A percentile compares a stretch with the other conserved stretches of the same genome.
These are phyloP conservation scores for Pecten maximus DNA, from an alignment of 2,888 invertebrate genomes.

Conservation along the genomic window DNA sequence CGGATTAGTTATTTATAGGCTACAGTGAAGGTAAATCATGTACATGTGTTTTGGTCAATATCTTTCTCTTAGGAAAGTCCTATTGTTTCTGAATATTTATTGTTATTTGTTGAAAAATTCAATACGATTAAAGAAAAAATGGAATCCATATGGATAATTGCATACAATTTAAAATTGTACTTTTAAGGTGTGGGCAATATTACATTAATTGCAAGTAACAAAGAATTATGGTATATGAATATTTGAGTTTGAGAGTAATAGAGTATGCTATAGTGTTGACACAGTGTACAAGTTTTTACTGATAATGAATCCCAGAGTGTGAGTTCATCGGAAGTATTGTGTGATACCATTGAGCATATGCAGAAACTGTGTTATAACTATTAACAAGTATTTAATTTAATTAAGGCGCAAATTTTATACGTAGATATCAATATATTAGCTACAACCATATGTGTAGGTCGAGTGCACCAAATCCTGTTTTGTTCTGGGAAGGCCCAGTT, in stretches of 20 bases:
- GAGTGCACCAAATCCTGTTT: neutral
- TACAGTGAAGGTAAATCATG: neutral
- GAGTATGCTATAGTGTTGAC: neutral
- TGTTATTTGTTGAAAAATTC: neutral
- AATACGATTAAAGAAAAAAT: neutral
- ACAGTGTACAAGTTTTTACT: neutral
- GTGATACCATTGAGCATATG: constrained; percentile 26
- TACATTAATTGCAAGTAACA: neutral
- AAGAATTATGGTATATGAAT: neutral
- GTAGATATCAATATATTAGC: constrained; percentile 20
- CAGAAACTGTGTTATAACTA: constrained; percentile 20
- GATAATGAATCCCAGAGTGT: neutral
- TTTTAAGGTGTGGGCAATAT: neutral
- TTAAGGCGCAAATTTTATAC: constrained; percentile 13
- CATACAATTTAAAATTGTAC: neutral
- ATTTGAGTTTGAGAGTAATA: neutral
- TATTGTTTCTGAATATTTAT: neutral
- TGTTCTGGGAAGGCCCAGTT: neutral
- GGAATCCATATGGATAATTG: neutral
- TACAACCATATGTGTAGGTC: constrained; percentile 25
- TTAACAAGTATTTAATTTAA: constrained; percentile 32
- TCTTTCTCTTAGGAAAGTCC: neutral
- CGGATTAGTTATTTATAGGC: neutral
- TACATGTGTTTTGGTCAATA: neutral
- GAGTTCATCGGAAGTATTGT: neutral